A percentile compares a stretch with the other conserved stretches of the same genome.
phyloP scores from a whole-genome alignment of 1,140 invertebrate genomes.

The Panagrolaimus sp. region DNA sequence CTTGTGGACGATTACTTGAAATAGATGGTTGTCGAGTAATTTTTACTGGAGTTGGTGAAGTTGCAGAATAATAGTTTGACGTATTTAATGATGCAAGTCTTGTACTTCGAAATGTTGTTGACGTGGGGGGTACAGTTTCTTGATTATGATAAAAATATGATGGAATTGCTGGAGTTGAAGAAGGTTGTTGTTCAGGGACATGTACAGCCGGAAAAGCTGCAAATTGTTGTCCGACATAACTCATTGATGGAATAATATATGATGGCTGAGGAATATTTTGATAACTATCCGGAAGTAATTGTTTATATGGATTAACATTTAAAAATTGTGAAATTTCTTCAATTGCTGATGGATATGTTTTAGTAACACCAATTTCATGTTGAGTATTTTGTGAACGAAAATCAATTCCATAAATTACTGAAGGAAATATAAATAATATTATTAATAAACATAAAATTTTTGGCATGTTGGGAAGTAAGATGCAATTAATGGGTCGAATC shows the following conservation, averaged over 20 bases:
- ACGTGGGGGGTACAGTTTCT: not conserved
- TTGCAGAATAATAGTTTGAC: not conserved
- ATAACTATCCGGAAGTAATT: not conserved
- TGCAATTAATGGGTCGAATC: no score
- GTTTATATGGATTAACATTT: not conserved
- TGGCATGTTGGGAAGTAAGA: no score
- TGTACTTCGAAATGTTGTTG: not conserved
- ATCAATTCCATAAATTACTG: not conserved
- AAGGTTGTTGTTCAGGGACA: not conserved
- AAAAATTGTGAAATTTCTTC: not conserved
- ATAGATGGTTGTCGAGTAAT: constrained; percentile 7
- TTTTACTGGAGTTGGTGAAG: not conserved
- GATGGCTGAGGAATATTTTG: not conserved
- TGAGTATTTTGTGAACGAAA: constrained; percentile 12
- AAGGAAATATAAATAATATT: not conserved
- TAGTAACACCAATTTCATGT: not conserved
- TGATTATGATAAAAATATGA: not conserved
- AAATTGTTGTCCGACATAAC: constrained; percentile 12
- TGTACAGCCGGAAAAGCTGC: not conserved
- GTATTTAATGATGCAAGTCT: not conserved
- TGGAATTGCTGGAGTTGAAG: not conserved
- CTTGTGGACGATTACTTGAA: not conserved
- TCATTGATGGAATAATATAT: not conserved
- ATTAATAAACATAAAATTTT: no score
- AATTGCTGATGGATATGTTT: not conserved